phyloP scores from a whole-genome alignment of 2,113 vertebrate species.

The Gymnobelideus leadbeateri region DNA sequence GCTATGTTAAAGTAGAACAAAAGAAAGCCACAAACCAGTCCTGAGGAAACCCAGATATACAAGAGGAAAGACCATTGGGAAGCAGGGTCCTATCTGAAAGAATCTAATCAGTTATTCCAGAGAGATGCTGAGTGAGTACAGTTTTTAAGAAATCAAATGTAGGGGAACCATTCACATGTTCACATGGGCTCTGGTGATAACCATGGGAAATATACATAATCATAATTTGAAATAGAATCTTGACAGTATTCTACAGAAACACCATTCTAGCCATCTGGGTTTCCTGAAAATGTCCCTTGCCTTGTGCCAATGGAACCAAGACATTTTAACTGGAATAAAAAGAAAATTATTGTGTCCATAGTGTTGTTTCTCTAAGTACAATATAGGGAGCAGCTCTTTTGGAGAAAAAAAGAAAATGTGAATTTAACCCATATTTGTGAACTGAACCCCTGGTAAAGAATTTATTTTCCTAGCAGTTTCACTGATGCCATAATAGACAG shows the following conservation, averaged over 20 bases:
- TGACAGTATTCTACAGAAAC: not conserved
- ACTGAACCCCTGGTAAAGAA: constrained; percentile 46
- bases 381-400: not conserved
- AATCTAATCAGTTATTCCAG: not conserved
- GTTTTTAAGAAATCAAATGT: not conserved
- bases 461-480: constrained; percentile 63
- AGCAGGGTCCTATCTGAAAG: not conserved
- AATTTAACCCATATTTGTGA: constrained; percentile 42
- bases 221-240: not conserved
- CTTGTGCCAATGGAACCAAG: not conserved
- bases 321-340: not conserved
- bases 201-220: not conserved
- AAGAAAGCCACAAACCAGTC: not conserved
- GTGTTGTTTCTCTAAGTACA: not conserved
- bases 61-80: not conserved
- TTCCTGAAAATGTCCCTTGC: not conserved
- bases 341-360: not conserved
- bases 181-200: not conserved
- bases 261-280: not conserved
- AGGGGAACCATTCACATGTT: not conserved
- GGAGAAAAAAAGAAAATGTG: not conserved
- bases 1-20: not conserved
- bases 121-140: not conserved
- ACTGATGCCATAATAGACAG: constrained; percentile 63
- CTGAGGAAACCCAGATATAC: not conserved